Percentiles rank a stretch among this genome's conserved stretches.
phyloP scores from a whole-genome alignment of 2,888 invertebrate species.

The Aspidiotus rigidus region DNA sequence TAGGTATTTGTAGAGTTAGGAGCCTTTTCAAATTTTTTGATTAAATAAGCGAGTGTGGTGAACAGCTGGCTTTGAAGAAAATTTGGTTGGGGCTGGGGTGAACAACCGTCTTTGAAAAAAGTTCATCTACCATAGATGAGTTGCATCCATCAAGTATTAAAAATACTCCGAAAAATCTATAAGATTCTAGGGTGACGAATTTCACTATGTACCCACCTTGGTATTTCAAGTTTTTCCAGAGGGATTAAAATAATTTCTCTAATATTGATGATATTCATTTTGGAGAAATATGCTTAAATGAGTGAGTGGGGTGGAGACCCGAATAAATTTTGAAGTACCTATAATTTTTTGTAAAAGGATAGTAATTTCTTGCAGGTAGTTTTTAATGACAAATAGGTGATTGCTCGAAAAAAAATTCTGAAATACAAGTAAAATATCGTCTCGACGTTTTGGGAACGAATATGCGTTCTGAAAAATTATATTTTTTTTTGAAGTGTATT shows the following conservation, averaged over 20 bases:
- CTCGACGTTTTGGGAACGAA: conserved; percentile 2
- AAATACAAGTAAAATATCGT: background rate
- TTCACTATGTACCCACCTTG: conserved; percentile 2
- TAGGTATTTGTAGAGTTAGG: background rate
- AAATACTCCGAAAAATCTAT: background rate
- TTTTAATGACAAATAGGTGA: background rate
- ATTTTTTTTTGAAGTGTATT: background rate
- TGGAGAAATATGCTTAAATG: background rate
- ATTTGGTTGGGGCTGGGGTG: background rate
- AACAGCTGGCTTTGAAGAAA: background rate
- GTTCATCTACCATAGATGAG: background rate
- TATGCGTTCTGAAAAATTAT: conserved; percentile 1
- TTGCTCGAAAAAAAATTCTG: background rate
- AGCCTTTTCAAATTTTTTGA: background rate
- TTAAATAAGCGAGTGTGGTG: background rate
- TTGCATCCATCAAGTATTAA: background rate
- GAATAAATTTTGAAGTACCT: conserved; percentile 1
- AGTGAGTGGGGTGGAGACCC: conserved; percentile 3
- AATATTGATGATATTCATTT: conserved; percentile 1
- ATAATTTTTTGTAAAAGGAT: conserved; percentile 1
- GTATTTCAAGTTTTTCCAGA: conserved; percentile 1
- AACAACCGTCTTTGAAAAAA: conserved; percentile 1
- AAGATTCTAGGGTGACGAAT: background rate
- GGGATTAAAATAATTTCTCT: conserved; percentile 1
- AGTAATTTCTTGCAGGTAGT: background rate